Conservation (phyloP, 2,113 vertebrate genomes). For the Tachuris rubrigastra region DNA sequence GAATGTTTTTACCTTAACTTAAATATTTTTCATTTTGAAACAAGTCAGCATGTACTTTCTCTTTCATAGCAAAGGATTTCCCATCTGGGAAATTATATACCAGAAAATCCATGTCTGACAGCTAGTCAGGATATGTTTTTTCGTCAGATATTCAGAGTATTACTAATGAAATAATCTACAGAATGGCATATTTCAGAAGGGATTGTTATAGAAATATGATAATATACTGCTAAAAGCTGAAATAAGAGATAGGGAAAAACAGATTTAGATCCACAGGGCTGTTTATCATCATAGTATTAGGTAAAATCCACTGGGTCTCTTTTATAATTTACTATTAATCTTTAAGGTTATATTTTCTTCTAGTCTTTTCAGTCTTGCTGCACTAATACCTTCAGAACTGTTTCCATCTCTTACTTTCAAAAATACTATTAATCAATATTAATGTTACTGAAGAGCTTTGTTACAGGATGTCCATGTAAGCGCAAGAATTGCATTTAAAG, state of each 20-base stretch:
- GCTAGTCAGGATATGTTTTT: background rate
- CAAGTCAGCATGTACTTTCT: background rate
- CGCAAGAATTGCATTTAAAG: background rate
- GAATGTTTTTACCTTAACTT: background rate
- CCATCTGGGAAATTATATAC: background rate
- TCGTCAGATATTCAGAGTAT: background rate
- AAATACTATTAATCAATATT: slow-evolving; percentile 17
- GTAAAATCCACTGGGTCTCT: background rate
- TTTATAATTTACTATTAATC: background rate
- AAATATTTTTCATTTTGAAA: background rate
- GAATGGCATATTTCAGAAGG: background rate
- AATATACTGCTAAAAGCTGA: background rate
- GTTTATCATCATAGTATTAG: background rate
- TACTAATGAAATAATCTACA: slow-evolving; percentile 9
- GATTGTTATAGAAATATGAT: background rate
- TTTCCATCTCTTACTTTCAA: background rate
- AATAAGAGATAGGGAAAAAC: background rate
- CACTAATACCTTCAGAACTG: background rate
- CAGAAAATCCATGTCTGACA: slow-evolving; percentile 11
- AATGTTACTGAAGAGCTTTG: background rate
- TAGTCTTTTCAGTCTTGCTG: background rate
- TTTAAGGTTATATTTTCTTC: slow-evolving; percentile 13
- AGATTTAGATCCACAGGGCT: background rate
- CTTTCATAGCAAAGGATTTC: background rate
- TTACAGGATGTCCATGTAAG: background rate